Percentiles rank a stretch among this genome's conserved stretches.
Conservation (phyloP, 2,113 vertebrate species). For the Camelus dromedarius region DNA sequence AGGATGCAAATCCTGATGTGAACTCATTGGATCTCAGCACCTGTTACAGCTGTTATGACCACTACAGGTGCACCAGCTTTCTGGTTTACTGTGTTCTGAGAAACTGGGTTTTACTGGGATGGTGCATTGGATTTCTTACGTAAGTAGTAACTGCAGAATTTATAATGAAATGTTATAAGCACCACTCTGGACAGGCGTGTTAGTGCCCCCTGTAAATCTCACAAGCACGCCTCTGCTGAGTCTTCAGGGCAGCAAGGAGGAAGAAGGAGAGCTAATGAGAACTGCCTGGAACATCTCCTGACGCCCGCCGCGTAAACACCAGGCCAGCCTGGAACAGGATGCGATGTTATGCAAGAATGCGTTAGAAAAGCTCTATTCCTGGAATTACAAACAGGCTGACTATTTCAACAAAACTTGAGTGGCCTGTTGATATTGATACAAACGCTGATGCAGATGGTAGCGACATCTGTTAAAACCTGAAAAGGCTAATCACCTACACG, state of each 20-base stretch:
- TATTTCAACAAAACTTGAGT: background rate
- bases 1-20: too few species aligned
- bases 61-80: fast-evolving
- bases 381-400: background rate
- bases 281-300: background rate
- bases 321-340: background rate
- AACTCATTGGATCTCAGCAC: fast-evolving
- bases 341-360: background rate
- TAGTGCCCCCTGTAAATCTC: background rate
- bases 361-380: background rate
- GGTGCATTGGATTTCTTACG: background rate
- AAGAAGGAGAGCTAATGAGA: too few species aligned
- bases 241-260: background rate
- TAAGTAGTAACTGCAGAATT: background rate
- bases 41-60: fast-evolving
- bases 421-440: background rate
- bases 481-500: background rate
- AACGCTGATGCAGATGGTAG: background rate
- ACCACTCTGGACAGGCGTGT: background rate
- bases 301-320: too few species aligned
- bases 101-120: background rate
- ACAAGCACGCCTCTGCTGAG: fast-evolving
- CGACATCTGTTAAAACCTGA: background rate
- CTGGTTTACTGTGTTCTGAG: background rate
- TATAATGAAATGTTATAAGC: background rate